Evolutionary conservation across 2,797 vertebrate species (phyloP), one percentile per base, ranked within the genome.

Genomic region (Spatula clypeata): DNA sequence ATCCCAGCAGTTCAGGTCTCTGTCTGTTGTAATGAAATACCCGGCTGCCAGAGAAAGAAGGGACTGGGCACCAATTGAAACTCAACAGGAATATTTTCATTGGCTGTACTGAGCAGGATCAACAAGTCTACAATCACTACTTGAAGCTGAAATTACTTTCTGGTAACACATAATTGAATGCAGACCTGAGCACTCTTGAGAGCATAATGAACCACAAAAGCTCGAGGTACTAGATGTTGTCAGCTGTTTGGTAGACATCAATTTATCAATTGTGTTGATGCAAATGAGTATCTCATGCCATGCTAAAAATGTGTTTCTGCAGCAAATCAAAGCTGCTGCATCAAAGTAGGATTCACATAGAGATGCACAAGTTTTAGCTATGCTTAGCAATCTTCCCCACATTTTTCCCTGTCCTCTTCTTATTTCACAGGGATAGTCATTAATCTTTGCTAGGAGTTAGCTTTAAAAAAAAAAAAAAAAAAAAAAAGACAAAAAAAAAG

Each of bases 181-280:
- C 69, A 94, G 64, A 77, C 61, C 54, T 54, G 40, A 92, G 57
- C 47, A 55, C 65, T 71, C 86, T 92, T 86, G 88, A 79, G 67
- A 95, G 76, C 40, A 61, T 89, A 92, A 93, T 65, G 65, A 97
- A 65, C 67, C 47, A 67, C 80, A 93, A 20, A 90, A 84, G 62
- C 55, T 84, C 0, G 0, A 94, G 66, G 64, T 91, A 66, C 76
- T 86, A 70, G 85, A 84, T 82, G 60, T 64, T 94, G 76, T 70
- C 80, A 86, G 42, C 38, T 90, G 58, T 91, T 84, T 2, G 17
- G 55, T 91, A 81, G 67, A 55, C 73, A 88, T 79, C 79, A 86
- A 88, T 94, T 96, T 94, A 76, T 94, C 94, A 95, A 81, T 93
- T 79, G 62, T 75, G 54, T 79, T 81, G 62, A 72, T 96, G 83